Evolutionary conservation across 2,113 vertebrate genomes (phyloP).

Genomic region (Nibea coibor): DNA sequence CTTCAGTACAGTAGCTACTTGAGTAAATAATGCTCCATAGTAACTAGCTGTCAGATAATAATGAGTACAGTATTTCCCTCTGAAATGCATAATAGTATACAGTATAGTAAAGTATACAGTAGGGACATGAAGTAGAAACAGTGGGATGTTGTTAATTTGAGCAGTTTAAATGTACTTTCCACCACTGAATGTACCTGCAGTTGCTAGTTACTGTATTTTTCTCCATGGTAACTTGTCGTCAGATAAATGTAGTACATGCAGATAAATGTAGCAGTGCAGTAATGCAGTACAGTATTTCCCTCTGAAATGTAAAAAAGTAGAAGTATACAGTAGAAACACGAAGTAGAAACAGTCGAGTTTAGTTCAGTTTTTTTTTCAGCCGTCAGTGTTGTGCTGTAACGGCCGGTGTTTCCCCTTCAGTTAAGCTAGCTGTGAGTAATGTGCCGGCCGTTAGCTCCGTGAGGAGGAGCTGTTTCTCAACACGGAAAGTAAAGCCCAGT

Average conservation of each 20-base stretch:
- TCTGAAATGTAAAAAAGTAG: neutral
- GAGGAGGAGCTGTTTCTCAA: slow-evolving; percentile 72
- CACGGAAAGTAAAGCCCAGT: slow-evolving; percentile 68
- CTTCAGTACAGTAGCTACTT: too few relatives aligned
- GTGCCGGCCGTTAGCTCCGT: neutral
- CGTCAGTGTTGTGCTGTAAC: neutral
- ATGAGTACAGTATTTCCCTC: too few relatives aligned
- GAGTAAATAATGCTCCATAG: too few relatives aligned
- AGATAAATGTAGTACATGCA: neutral
- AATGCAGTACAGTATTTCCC: neutral
- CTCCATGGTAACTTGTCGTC: neutral
- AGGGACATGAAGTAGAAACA: too few relatives aligned
- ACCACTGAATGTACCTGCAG: too few relatives aligned
- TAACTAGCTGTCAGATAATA: too few relatives aligned
- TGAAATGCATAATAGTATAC: too few relatives aligned
- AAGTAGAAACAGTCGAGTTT: neutral
- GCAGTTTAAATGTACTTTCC: too few relatives aligned
- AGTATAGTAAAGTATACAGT: too few relatives aligned
- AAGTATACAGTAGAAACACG: neutral
- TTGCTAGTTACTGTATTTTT: too few relatives aligned
- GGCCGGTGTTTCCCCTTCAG: slow-evolving; percentile 12
- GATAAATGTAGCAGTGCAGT: neutral
- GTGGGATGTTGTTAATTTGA: too few relatives aligned
- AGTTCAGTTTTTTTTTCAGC: too few relatives aligned
- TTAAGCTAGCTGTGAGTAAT: neutral